Evolutionary conservation across 2,888 invertebrate species (phyloP), one percentile per base, ranked within the genome.

Genomic region (Entomobrya proxima): DNA sequence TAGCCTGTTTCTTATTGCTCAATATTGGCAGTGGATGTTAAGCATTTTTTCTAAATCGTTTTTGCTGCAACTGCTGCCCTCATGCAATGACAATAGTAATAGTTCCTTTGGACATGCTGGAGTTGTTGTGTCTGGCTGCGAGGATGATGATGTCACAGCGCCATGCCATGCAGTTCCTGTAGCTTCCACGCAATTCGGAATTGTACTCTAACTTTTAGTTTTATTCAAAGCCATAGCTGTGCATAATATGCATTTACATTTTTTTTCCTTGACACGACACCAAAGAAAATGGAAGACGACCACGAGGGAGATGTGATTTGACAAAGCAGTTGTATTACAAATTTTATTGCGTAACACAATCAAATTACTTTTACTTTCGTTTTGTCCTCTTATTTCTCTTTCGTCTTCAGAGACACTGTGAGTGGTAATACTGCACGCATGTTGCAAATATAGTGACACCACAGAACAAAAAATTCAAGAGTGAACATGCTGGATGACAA

Each of bases 301-400:
- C n/a, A n/a, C n/a, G n/a, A n/a, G n/a, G n/a, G n/a, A n/a, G 24
- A 52, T 52, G 52, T 64, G 37, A 37, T 32, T 64, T 64, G 64
- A 64, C 37, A 64, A 64, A 64, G 64, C 35, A 37, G 64, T 64
- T 64, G 64, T 64, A 64, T 64, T 64, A 61, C 37, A 37, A 35
- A 64, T 64, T 37, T 64, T 18, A 64, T 64, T 64, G 37, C 64
- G 64, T 35, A 35, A 35, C 64, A 64, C 37, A 64, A 64, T 64
- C 64, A 15, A 52, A 52, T 52, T 52, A 52, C 52, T 52, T 52
- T 52, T 47, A 47, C 52, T 52, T 52, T 52, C 18, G 18, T 5
- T 21, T 21, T 52, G 52, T 52, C 2, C 21, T 52, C 5, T 11
- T 52, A 5, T 21, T 4, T 18, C 52, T n/a, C n/a, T n/a, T n/a